phyloP scores from a whole-genome alignment of 2,888 invertebrate genomes.

The Lasioglossum leucozonium region DNA sequence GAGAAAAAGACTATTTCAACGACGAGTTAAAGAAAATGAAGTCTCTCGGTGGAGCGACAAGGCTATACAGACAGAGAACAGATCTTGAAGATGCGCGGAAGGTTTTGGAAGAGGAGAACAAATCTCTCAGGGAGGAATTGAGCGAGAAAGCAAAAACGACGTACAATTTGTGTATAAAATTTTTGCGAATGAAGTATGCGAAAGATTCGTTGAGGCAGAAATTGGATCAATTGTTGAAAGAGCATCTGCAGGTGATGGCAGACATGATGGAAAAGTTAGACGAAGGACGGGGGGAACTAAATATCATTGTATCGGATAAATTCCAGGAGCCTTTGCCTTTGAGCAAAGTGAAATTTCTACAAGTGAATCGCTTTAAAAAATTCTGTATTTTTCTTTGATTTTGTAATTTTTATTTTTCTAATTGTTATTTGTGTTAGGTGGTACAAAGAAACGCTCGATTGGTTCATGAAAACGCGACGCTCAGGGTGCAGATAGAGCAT shows the following conservation, averaged over 20 bases:
- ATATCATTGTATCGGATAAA: constrained; percentile 76
- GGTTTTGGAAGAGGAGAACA: constrained; percentile 71
- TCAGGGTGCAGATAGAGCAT: constrained; percentile 74
- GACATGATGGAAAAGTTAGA: constrained; percentile 79
- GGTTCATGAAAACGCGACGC: constrained; percentile 74
- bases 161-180: constrained; percentile 77
- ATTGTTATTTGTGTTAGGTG: constrained; percentile 60
- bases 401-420: background rate
- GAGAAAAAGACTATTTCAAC: constrained; percentile 86
- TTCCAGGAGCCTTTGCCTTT: constrained; percentile 76
- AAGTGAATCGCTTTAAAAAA: constrained; percentile 60
- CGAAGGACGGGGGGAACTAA: constrained; percentile 76
- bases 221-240: constrained; percentile 70
- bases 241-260: constrained; percentile 76
- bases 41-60: constrained; percentile 52
- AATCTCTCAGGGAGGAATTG: constrained; percentile 66
- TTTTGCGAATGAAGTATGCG: constrained; percentile 76
- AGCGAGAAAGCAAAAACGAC: constrained; percentile 71
- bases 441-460: constrained; percentile 76
- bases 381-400: too few relatives aligned
- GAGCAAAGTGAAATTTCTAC: constrained; percentile 75
- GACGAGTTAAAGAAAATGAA: constrained; percentile 85
- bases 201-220: constrained; percentile 74
- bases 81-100: constrained; percentile 63
- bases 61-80: constrained; percentile 58